A percentile compares a stretch with the other conserved stretches of the same genome.
These are phyloP conservation scores for Craseonycteris thonglongyai DNA, from an alignment of 2,113 vertebrate species.

Conservation along the genomic window DNA sequence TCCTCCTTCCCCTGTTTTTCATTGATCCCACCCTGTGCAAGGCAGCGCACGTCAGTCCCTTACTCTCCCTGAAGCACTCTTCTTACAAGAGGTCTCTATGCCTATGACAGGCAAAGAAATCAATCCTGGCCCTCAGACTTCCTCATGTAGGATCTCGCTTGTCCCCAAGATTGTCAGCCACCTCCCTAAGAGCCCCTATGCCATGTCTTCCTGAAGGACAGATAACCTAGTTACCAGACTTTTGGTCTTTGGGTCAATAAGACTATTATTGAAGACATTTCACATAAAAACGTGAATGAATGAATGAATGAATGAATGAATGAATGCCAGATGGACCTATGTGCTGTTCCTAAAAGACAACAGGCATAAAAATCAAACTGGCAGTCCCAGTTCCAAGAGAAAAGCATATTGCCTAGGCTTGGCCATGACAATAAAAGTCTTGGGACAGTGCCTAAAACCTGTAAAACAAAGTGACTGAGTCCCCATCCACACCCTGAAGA, in stretches of 20 bases:
- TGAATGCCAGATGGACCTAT: not conserved
- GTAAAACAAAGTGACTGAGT: not conserved
- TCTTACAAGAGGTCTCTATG: not conserved
- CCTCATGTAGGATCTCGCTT: not conserved
- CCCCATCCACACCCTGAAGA: not conserved
- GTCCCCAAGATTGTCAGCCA: not conserved
- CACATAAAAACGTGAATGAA: not conserved
- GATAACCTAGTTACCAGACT: not conserved
- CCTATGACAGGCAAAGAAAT: not conserved
- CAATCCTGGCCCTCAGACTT: not conserved
- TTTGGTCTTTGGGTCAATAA: not conserved
- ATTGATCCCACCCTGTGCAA: not conserved
- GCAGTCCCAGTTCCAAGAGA: not conserved
- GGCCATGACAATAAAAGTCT: not conserved
- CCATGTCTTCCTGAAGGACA: not conserved
- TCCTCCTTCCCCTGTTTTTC: not conserved
- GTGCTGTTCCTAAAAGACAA: not conserved
- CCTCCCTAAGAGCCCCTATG: not conserved
- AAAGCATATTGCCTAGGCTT: not conserved
- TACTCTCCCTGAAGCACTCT: not conserved
- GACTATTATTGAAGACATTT: not conserved
- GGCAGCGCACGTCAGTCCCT: not conserved
- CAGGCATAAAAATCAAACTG: not conserved
- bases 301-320: not conserved
- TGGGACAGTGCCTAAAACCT: not conserved